Evolutionary conservation across 2,113 vertebrate species (phyloP), one percentile per base, ranked within the genome.

Genomic region (Crotophaga sulcirostris): DNA sequence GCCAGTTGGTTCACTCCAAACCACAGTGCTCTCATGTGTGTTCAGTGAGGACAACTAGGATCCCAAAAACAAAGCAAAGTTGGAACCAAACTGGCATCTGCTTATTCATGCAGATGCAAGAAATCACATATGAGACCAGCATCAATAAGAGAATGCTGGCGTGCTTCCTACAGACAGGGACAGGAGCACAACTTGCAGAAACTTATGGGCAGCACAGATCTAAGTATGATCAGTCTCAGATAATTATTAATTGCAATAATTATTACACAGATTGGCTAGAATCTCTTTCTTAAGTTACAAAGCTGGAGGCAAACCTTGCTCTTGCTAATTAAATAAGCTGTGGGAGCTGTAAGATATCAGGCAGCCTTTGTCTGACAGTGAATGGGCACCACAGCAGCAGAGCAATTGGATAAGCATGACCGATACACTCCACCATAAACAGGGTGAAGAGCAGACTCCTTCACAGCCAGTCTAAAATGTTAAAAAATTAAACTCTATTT

Each of bases 401-500:
- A 72, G 60, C 28, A 62, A 33, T 33, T 36, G 19, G 31, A 3
- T 10, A 54, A 84, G 42, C 0, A 0, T 38, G 55, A 49, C 75
- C 18, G 49, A 31, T 44, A 62, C 5, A 9, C 11, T 72, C n/a
- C 56, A 49, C 12, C 56, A 29, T 3, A 29, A 8, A 56, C 31
- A n/a, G 15, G 29, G 10, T 38, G 23, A 73, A 36, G 34, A 92
- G 88, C 0, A 18, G 18, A 31, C 13, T 59, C 69, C 78, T 44
- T 11, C 75, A 76, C 42, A 88, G 47, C 13, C 56, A 89, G 36
- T 21, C 26, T 42, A 67, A 91, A 78, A 70, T 9, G 24, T 40
- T 45, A 36, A 58, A 86, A 24, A 84, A 56, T n/a, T 87, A 81
- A 93, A 87, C n/a, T 87, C 55, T 34, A 44, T 36, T 36, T 51